Percentiles rank a stretch among this genome's conserved stretches.
Evolutionary conservation across 2,888 invertebrate genomes (phyloP).

Genomic region (Platycheirus rosarum): DNA sequence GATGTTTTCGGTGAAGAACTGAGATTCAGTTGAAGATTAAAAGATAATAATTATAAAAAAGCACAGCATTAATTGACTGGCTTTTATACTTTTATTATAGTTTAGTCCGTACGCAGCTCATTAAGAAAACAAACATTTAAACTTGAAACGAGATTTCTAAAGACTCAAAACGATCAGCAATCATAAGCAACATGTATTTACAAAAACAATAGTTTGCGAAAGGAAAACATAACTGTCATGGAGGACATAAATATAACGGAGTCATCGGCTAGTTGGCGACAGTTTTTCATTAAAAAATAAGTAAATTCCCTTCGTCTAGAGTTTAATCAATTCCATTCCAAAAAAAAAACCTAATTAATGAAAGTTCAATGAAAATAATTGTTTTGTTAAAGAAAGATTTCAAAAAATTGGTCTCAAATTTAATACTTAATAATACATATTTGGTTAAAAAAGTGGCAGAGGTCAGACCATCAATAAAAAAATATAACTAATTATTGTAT

Average conservation of each 20-base stretch:
- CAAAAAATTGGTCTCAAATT: constrained; percentile 13
- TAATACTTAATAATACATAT: neutral
- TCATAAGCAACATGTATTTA: constrained; percentile 39
- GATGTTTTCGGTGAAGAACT: constrained; percentile 82
- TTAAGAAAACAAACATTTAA: constrained; percentile 5
- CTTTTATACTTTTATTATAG: constrained; percentile 36
- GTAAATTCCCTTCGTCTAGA: constrained; percentile 7
- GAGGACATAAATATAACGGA: neutral
- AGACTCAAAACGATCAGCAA: constrained; percentile 45
- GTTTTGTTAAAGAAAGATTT: neutral
- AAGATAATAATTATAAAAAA: constrained; percentile 38
- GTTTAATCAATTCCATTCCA: constrained; percentile 60
- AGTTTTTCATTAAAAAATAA: constrained; percentile 11
- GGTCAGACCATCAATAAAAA: neutral
- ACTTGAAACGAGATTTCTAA: constrained; percentile 15
- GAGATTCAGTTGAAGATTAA: constrained; percentile 74
- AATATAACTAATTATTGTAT: neutral
- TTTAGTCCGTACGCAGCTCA: constrained; percentile 40
- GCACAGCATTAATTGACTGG: neutral
- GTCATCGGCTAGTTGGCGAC: neutral
- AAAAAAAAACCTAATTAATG: constrained; percentile 32
- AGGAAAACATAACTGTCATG: constrained; percentile 24
- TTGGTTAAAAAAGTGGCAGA: neutral
- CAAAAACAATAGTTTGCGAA: constrained; percentile 12
- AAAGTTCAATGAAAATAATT: constrained; percentile 12